Evolutionary conservation across 2,113 vertebrate species (phyloP).

Genomic region (Chrysochloris asiatica): DNA sequence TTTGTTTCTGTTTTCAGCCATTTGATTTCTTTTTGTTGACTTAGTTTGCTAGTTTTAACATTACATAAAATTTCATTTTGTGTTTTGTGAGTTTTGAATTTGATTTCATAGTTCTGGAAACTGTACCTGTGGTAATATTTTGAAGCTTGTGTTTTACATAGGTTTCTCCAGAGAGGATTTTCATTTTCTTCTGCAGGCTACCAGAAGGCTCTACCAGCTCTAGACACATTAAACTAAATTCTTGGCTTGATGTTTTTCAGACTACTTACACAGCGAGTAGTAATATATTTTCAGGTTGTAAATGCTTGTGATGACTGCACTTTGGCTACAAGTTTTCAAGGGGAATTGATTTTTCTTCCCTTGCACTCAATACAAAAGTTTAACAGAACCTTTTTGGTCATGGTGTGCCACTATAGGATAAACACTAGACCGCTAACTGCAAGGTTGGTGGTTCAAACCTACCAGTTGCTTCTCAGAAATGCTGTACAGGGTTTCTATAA

Average conservation of each 20-base stretch:
- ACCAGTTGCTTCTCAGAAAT: no score
- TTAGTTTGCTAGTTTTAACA: not conserved
- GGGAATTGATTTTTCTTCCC: not conserved
- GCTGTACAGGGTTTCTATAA: no score
- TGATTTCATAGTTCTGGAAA: slow-evolving; percentile 12
- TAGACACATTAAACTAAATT: slow-evolving; percentile 28
- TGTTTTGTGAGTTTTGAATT: slow-evolving; percentile 9
- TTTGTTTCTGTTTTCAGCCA: slow-evolving; percentile 8
- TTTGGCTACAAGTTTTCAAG: not conserved
- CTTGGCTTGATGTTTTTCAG: slow-evolving; percentile 3
- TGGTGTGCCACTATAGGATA: no score
- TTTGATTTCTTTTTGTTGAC: not conserved
- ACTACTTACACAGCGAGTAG: not conserved
- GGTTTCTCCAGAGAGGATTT: slow-evolving; percentile 13
- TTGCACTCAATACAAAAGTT: not conserved
- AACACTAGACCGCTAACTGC: no score
- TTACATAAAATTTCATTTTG: slow-evolving; percentile 22
- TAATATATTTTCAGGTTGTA: not conserved
- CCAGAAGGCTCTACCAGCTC: not conserved
- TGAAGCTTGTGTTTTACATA: not conserved
- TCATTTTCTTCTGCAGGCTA: slow-evolving; percentile 37
- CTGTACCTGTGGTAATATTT: not conserved
- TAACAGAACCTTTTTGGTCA: not conserved
- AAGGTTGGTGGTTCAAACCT: no score
- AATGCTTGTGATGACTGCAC: not conserved